These are phyloP conservation scores for Tinea trinotella DNA, from an alignment of 2,888 invertebrate genomes.

Conservation along the genomic window DNA sequence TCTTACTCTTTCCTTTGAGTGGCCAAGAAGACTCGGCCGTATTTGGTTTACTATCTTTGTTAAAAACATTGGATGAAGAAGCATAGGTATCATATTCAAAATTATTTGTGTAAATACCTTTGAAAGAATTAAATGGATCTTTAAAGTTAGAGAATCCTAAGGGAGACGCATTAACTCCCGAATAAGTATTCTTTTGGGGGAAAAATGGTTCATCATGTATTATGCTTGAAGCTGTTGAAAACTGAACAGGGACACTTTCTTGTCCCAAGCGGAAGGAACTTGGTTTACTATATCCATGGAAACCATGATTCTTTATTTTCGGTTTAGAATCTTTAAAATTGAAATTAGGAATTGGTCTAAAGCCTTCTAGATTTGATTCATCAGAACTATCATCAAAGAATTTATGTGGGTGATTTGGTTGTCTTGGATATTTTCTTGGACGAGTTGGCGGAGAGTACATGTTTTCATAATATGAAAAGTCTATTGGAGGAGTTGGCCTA, in stretches of 20 bases:
- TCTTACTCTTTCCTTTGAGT: slow-evolving; percentile 36
- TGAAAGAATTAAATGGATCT: slow-evolving; percentile 44
- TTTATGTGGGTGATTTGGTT: slow-evolving; percentile 30
- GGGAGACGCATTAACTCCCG: slow-evolving; percentile 8
- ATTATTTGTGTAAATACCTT: slow-evolving; percentile 44
- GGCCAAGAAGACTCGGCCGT: slow-evolving; percentile 31
- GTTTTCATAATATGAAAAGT: slow-evolving; percentile 59
- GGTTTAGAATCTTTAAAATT: slow-evolving; percentile 40
- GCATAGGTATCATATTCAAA: slow-evolving; percentile 51
- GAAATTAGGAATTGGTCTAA: slow-evolving; percentile 41
- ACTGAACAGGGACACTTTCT: slow-evolving; percentile 41
- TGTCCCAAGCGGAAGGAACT: slow-evolving; percentile 39
- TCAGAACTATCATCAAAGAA: slow-evolving; percentile 27
- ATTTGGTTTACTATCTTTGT: slow-evolving; percentile 36
- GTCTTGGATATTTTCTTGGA: slow-evolving; percentile 35
- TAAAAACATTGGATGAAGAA: slow-evolving; percentile 46
- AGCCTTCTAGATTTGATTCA: slow-evolving; percentile 38
- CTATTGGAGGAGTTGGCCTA: slow-evolving; percentile 26
- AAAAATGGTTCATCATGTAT: slow-evolving; percentile 44
- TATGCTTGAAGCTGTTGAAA: slow-evolving; percentile 48
- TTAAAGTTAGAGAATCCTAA: slow-evolving; percentile 37
- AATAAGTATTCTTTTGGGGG: slow-evolving; percentile 32
- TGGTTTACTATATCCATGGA: slow-evolving; percentile 34
- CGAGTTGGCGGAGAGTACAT: slow-evolving; percentile 41
- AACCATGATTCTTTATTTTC: slow-evolving; percentile 33